Evolutionary conservation across 2,113 vertebrate genomes (phyloP), one percentile per base, ranked within the genome.

Genomic region (Rhinopomastus cyanomelas): DNA sequence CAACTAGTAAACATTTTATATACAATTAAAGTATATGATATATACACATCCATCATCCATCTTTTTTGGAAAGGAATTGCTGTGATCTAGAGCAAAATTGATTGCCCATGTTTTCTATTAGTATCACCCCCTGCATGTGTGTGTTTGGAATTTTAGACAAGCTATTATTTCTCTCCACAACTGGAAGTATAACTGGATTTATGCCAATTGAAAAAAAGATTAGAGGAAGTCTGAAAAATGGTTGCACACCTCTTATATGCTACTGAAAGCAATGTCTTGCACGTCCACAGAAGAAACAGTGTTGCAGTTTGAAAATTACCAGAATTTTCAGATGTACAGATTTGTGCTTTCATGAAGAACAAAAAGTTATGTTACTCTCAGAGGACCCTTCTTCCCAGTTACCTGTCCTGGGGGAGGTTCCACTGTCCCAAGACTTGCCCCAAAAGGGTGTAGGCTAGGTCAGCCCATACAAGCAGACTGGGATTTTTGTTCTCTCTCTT

Each of bases 1-100:
- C n/a, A n/a, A n/a, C n/a, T n/a, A n/a, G n/a, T 20, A 0, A 1
- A 34, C 1, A 36, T 19, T 13, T 46, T 36, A 21, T 39, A 60
- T 22, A 61, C 9, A 17, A 32, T 34, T 19, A 20, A 42, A 42
- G 39, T 18, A n/a, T 32, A 5, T 87, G 66, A 69, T 36, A 32
- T 12, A 9, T 26, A 12, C 2, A 32, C 1, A 13, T 48, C 49
- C 7, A 9, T 11, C 30, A 59, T 15, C 17, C 19, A 8, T 46
- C 36, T 49, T 81, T 88, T 17, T 61, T 6, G 23, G 19, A 9
- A 34, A 56, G 26, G 11, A 39, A n/a, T 55, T 82, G 4, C 26
- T 78, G 32, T 30, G 52, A 60, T 11, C 46, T 51, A 32, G 7
- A 62, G n/a, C 16, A 67, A 73, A 71, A 86, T 8, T 21, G 22